Percentiles rank a stretch among this genome's conserved stretches.
phyloP scores from a whole-genome alignment of 2,113 vertebrate genomes.

The Stercorarius parasiticus region DNA sequence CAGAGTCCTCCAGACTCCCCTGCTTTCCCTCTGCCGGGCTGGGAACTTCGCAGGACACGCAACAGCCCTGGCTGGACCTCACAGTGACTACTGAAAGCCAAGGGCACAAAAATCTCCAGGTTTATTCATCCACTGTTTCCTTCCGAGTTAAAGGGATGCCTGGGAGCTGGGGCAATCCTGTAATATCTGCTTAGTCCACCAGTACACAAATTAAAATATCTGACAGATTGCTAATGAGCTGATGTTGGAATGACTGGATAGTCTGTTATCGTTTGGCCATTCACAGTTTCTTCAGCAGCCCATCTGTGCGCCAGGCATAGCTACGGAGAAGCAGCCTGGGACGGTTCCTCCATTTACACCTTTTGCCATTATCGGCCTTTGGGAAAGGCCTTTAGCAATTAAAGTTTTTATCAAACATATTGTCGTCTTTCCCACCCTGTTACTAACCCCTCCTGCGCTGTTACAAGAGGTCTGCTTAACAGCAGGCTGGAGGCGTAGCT shows the following conservation, averaged over 20 bases:
- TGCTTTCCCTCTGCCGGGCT: not conserved
- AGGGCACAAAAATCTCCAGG: not conserved
- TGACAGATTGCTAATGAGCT: constrained; percentile 89
- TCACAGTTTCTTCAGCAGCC: constrained; percentile 85
- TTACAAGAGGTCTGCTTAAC: constrained; percentile 59
- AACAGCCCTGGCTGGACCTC: not conserved
- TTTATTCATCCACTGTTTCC: not conserved
- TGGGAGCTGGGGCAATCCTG: not conserved
- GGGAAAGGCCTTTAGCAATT: constrained; percentile 82
- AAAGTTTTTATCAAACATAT: constrained; percentile 85
- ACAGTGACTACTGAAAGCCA: not conserved
- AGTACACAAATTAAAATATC: constrained; percentile 77
- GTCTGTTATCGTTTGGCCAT: constrained; percentile 82
- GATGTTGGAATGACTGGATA: constrained; percentile 78
- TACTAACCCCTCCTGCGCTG: constrained; percentile 62
- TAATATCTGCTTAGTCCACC: constrained; percentile 70
- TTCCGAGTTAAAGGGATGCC: constrained; percentile 54
- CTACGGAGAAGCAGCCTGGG: constrained; percentile 57
- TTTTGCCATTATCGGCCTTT: constrained; percentile 73
- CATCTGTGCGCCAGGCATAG: constrained; percentile 72
- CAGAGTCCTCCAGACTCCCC: not conserved
- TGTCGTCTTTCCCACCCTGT: constrained; percentile 76
- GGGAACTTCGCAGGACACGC: fast-evolving
- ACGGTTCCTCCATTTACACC: constrained; percentile 76
- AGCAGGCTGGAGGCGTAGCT: constrained; percentile 48